These are phyloP conservation scores for Himantopus leucocephalus DNA, from an alignment of 2,113 vertebrate genomes.

Conservation along the genomic window DNA sequence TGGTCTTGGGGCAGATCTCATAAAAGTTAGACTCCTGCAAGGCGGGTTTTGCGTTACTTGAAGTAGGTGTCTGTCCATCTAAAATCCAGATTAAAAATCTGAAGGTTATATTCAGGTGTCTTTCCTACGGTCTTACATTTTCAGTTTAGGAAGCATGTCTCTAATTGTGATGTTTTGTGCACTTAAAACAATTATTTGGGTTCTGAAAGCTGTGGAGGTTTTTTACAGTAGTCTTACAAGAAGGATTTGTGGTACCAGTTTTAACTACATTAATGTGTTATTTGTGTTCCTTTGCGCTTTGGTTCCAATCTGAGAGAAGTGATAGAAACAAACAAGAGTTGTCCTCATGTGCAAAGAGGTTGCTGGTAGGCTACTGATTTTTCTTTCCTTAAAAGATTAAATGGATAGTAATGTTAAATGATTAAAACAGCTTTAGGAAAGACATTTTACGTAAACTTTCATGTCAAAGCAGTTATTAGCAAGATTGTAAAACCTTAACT, in stretches of 20 bases:
- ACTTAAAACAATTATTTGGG: neutral
- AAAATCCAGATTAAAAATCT: neutral
- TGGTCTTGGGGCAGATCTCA: rapidly evolving
- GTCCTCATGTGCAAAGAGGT: neutral
- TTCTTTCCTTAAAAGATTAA: neutral
- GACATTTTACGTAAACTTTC: slow-evolving; percentile 28
- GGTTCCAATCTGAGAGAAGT: slow-evolving; percentile 5
- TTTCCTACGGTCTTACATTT: neutral
- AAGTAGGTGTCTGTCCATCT: neutral
- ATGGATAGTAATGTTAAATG: neutral
- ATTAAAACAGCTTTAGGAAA: slow-evolving; percentile 29
- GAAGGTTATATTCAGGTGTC: neutral
- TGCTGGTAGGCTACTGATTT: neutral
- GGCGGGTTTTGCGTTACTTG: neutral
- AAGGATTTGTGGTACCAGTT: neutral
- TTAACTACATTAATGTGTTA: neutral
- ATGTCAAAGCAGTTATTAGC: slow-evolving; percentile 52
- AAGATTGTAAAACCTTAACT: slow-evolving; percentile 6
- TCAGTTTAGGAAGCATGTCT: neutral
- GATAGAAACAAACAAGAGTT: slow-evolving; percentile 17
- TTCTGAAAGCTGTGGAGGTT: neutral
- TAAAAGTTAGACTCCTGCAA: neutral
- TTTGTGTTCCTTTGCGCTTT: neutral
- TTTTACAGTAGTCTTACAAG: neutral
- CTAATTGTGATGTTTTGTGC: neutral